Evolutionary conservation across 2,888 invertebrate species (phyloP).

Genomic region (Micropterix aruncella): DNA sequence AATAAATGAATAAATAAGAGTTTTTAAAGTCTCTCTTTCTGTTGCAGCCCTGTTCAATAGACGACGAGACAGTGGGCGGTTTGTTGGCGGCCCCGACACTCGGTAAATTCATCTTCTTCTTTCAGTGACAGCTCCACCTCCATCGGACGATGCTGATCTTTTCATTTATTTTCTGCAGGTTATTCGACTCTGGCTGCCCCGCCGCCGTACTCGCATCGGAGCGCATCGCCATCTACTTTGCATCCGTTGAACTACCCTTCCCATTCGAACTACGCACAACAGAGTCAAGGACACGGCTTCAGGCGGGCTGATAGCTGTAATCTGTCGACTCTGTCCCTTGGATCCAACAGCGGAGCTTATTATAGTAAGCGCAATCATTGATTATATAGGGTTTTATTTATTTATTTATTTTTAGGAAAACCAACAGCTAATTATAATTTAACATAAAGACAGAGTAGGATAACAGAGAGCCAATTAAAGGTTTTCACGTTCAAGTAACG

Average conservation of each 20-base stretch:
- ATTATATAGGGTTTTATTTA: too few species aligned
- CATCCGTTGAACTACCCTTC: background rate
- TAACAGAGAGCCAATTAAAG: too few species aligned
- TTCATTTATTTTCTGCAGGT: background rate
- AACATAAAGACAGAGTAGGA: too few species aligned
- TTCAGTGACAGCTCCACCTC: too few species aligned
- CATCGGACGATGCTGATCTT: too few species aligned
- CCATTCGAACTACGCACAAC: background rate
- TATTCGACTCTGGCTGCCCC: background rate
- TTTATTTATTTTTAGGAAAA: too few species aligned
- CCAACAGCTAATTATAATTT: too few species aligned
- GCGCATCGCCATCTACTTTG: background rate
- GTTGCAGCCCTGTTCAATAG: background rate
- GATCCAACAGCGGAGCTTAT: background rate
- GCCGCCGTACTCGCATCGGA: background rate
- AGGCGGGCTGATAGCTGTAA: background rate
- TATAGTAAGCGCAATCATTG: background rate
- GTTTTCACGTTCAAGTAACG: too few species aligned
- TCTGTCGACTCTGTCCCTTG: background rate
- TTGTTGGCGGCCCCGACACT: background rate
- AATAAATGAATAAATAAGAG: too few species aligned
- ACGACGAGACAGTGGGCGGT: background rate
- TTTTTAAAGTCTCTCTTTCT: too few species aligned
- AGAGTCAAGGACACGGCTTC: background rate
- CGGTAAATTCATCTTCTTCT: too few species aligned